Evolutionary conservation across 2,888 invertebrate genomes (phyloP), one percentile per base, ranked within the genome.

Genomic region (Macaria notata): DNA sequence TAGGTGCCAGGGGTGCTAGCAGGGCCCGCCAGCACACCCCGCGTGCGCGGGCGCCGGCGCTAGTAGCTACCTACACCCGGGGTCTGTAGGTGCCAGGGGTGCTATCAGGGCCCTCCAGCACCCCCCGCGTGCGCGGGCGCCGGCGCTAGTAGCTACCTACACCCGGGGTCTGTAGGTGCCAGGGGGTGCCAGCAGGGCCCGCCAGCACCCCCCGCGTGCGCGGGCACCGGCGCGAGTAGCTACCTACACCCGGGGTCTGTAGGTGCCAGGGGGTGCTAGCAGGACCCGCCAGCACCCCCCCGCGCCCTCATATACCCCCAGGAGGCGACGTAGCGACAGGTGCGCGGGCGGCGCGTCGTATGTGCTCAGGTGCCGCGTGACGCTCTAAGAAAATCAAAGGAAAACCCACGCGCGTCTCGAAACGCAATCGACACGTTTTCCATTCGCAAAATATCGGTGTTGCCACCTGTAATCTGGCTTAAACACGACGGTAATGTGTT

Each of bases 381-480:
- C 79, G 79, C 73, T 81, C 76, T 76, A 76, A 75, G 78, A 76
- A 88, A 88, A 88, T 86, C 87, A 86, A 83, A 86, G 84, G 78
- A 84, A 80, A 80, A 80, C 78, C 81, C 84, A 76, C 80, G 77
- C 78, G 76, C 71, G 75, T 77, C 76, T 73, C 75, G 70, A 67
- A 65, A 68, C 65, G 66, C 65, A 56, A 72, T 72, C 71, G 76
- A 76, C 74, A 76, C 72, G 75, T 75, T 79, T 75, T 74, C 77
- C 77, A 76, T 80, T 84, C 74, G 76, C 79, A 74, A 80, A 83
- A 81, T 81, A 80, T 75, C 76, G 74, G 75, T 80, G 81, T 78
- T 79, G 76, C 72, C 76, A 78, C 73, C 76, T 79, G 78, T 78
- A 77, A 75, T 76, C 71, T 71, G 70, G 61, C 56, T 54, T 51